Conservation (phyloP, 2,797 vertebrate genomes). For the Sandelia bainsii region DNA sequence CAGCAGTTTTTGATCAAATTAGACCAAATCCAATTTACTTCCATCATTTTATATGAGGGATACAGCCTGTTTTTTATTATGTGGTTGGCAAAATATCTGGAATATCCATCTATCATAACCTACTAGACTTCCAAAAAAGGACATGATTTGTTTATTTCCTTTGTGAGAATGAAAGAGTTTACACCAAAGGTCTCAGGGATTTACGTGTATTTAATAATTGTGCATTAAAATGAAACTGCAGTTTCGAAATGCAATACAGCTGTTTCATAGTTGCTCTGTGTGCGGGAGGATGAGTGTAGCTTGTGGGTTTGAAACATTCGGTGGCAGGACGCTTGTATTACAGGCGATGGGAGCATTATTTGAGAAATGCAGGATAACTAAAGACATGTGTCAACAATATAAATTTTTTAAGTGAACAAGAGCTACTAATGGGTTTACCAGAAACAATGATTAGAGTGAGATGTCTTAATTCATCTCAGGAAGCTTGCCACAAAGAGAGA, state of each 20-base stretch:
- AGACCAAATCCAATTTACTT: no score
- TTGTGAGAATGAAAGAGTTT: background rate
- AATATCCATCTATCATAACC: background rate
- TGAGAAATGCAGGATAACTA: background rate
- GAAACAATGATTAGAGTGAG: conserved; percentile 28
- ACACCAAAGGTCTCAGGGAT: no score
- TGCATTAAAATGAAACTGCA: no score
- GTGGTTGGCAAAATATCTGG: background rate
- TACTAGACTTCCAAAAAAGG: background rate
- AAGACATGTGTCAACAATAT: conserved; percentile 30
- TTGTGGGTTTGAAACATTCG: background rate
- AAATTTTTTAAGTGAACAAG: conserved; percentile 18
- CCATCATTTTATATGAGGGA: background rate
- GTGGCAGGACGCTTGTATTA: conserved; percentile 5
- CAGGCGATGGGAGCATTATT: background rate
- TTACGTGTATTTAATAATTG: no score
- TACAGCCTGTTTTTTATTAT: background rate
- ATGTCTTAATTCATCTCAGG: conserved; percentile 2
- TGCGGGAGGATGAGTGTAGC: background rate
- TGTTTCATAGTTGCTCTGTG: background rate
- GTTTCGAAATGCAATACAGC: no score
- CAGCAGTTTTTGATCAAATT: background rate
- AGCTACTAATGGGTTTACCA: conserved; percentile 30
- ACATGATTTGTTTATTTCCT: background rate
- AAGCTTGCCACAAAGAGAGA: background rate